Conservation (phyloP, 2,797 vertebrate genomes). For the Enteromius radiatus region DNA sequence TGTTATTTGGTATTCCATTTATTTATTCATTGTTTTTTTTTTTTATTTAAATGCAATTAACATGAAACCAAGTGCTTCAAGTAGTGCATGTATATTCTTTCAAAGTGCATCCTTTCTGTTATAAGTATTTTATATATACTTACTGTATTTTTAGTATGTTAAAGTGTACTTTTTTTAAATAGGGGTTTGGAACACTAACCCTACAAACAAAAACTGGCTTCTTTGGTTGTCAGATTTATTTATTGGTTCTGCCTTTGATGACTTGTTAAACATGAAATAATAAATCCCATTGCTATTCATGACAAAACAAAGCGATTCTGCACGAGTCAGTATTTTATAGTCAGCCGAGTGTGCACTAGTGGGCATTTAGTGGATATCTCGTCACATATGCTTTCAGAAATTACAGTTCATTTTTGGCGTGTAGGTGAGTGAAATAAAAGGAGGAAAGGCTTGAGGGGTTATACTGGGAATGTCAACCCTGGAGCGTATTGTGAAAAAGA, state of each 20-base stretch:
- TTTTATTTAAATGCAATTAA: not conserved
- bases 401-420: slow-evolving; percentile 63
- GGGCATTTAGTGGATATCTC: slow-evolving; percentile 58
- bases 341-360: slow-evolving; percentile 50
- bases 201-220: not conserved
- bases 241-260: not conserved
- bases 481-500: slow-evolving; percentile 72
- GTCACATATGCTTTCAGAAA: slow-evolving; percentile 62
- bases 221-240: not conserved
- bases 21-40: too few species aligned
- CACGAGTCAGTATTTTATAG: slow-evolving; percentile 56
- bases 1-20: not conserved
- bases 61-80: not conserved
- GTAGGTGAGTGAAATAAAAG: slow-evolving; percentile 62
- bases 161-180: not conserved
- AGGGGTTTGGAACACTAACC: not conserved
- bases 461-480: slow-evolving; percentile 63
- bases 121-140: not conserved
- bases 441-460: slow-evolving; percentile 42
- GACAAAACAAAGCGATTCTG: slow-evolving; percentile 23
- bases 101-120: not conserved
- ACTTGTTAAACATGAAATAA: slow-evolving; percentile 29
- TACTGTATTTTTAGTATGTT: not conserved
- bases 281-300: slow-evolving; percentile 54
- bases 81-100: not conserved